Conservation (phyloP, 2,888 invertebrate genomes). For the Nomada lathburiana region DNA sequence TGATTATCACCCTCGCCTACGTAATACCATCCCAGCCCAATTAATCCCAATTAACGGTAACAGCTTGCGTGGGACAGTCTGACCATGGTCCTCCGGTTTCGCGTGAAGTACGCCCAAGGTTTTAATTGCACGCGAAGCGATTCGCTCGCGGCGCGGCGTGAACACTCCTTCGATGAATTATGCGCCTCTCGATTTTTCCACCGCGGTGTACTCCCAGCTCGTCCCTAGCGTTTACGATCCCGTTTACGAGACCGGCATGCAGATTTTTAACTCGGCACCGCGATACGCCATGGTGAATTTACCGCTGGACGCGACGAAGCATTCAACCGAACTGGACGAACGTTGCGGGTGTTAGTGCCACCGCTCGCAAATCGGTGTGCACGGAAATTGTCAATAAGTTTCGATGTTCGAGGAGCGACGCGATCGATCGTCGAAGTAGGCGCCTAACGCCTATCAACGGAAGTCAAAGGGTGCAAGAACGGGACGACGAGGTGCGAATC, state of each 20-base stretch:
- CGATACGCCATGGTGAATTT: neutral
- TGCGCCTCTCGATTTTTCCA: neutral
- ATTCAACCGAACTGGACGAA: neutral
- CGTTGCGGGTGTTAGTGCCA: neutral
- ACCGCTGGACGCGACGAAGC: conserved; percentile 17
- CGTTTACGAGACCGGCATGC: neutral
- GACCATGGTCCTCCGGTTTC: conserved; percentile 8
- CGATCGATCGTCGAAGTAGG: neutral
- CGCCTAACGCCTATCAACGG: neutral
- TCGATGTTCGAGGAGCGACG: too few relatives aligned
- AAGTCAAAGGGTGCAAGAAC: conserved; percentile 1
- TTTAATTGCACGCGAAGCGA: conserved; percentile 40
- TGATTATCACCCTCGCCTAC: conserved; percentile 46
- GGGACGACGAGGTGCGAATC: conserved; percentile 25
- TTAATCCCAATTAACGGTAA: conserved; percentile 62
- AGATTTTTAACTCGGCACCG: conserved; percentile 9
- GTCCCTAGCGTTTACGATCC: too few relatives aligned
- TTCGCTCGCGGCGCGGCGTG: neutral
- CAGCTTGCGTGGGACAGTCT: conserved; percentile 40
- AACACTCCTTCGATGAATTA: neutral
- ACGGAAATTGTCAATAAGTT: conserved; percentile 5
- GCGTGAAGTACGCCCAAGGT: conserved; percentile 19
- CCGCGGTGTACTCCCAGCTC: neutral
- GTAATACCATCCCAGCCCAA: conserved; percentile 44
- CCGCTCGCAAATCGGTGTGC: neutral